phyloP scores from a whole-genome alignment of 1,140 invertebrate genomes.

The Bombus waltoni region DNA sequence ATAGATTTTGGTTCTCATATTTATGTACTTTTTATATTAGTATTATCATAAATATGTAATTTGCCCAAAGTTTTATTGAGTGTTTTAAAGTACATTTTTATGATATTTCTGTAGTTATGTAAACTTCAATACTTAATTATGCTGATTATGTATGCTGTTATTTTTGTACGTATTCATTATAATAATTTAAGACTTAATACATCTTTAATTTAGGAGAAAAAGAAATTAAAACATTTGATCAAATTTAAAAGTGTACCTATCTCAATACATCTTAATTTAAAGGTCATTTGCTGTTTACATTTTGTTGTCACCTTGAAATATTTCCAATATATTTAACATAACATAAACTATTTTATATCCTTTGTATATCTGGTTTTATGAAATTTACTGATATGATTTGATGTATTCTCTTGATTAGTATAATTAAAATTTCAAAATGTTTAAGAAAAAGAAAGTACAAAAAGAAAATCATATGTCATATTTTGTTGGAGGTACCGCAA shows the following conservation, averaged over 20 bases:
- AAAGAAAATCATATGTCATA: constrained; percentile 3
- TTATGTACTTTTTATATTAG: background rate
- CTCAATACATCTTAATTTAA: background rate
- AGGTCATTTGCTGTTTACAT: background rate
- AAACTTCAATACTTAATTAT: background rate
- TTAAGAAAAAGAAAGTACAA: background rate
- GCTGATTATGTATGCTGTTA: background rate
- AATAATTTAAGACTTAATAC: background rate
- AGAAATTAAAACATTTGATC: background rate
- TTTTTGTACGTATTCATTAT: background rate
- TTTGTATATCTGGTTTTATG: background rate
- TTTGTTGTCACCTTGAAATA: constrained; percentile 12
- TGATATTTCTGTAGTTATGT: background rate
- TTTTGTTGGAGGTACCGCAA: constrained; percentile 8
- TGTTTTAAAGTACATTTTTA: background rate
- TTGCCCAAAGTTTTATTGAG: background rate
- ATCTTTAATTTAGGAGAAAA: background rate
- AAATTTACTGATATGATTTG: background rate
- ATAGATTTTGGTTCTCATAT: background rate
- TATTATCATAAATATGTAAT: background rate
- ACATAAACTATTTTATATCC: background rate
- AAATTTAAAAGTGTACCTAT: background rate
- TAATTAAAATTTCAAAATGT: constrained; percentile 13
- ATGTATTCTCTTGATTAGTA: background rate
- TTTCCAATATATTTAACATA: background rate